Evolutionary conservation across 2,888 invertebrate species (phyloP), one percentile per base, ranked within the genome.

Genomic region (Entomobrya multifasciata): DNA sequence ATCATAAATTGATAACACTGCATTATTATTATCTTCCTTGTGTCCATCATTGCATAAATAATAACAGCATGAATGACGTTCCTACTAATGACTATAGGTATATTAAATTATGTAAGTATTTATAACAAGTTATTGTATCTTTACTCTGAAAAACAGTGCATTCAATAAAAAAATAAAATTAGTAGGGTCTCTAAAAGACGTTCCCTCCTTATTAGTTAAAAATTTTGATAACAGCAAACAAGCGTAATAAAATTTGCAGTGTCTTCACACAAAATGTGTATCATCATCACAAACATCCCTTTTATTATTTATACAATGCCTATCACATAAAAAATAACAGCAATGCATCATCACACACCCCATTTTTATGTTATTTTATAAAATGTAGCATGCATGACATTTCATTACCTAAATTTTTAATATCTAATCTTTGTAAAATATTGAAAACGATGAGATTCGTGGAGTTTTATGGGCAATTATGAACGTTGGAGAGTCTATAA

Each of bases 391-490:
- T 36, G 36, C n/a, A n/a, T n/a, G n/a, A n/a, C n/a, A n/a, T n/a
- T n/a, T 36, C 36, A 36, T 36, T 36, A 36, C n/a, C n/a, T n/a
- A 52, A 20, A 52, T 17, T 52, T n/a, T 17, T 52, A 4, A 27
- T 67, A 15, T 20, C 76, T 36, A 76, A 77, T 77, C 77, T 77
- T 60, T 65, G 30, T 30, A 20, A 79, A 67, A 47, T 47, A 47
- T 65, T 47, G 49, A 30, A 67, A 67, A 80, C 36, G 47, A 49
- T 67, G 67, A 49, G 79, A 79, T 79, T 65, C 20, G 27, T 22
- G 30, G 47, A 15, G 55, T 52, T 80, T 80, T 80, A 80, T 67
- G 52, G 80, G 27, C 80, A 67, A 80, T 80, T 80, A 67, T 65
- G 15, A 30, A 11, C 44, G 62, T 36, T 52, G 15, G 67, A 15